A percentile compares a stretch with the other conserved stretches of the same genome.
These are phyloP conservation scores for Cepaea nemoralis DNA, from an alignment of 1,140 invertebrate genomes.

Conservation along the genomic window DNA sequence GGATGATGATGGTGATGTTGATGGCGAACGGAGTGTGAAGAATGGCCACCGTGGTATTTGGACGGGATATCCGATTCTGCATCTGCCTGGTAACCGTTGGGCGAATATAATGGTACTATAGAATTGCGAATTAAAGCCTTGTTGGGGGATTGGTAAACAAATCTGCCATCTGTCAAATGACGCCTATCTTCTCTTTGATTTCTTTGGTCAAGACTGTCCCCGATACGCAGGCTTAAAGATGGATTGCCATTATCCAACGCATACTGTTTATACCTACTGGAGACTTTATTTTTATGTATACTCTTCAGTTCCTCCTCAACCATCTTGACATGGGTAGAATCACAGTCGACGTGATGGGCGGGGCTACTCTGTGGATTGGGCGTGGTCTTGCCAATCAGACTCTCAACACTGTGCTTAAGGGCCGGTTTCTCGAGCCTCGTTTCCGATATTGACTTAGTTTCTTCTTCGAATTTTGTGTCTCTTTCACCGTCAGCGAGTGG, in stretches of 20 bases:
- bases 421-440: background rate
- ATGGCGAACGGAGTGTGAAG: background rate
- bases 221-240: background rate
- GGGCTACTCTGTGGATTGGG: background rate
- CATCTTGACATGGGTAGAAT: background rate
- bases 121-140: background rate
- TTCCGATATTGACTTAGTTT: background rate
- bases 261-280: background rate
- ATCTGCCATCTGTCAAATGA: background rate
- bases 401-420: slow-evolving; percentile 36
- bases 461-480: background rate
- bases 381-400: slow-evolving; percentile 23
- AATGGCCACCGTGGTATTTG: background rate
- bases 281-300: background rate
- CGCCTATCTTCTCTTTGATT: background rate
- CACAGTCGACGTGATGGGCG: background rate
- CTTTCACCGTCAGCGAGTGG: background rate
- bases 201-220: background rate
- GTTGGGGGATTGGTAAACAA: background rate
- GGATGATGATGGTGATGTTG: slow-evolving; percentile 22
- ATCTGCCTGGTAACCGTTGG: background rate
- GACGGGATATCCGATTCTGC: background rate
- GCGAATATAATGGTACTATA: background rate
- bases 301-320: background rate
- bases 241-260: background rate